These are phyloP conservation scores for Noctilio leporinus DNA, from an alignment of 2,113 vertebrate species.

Conservation along the genomic window DNA sequence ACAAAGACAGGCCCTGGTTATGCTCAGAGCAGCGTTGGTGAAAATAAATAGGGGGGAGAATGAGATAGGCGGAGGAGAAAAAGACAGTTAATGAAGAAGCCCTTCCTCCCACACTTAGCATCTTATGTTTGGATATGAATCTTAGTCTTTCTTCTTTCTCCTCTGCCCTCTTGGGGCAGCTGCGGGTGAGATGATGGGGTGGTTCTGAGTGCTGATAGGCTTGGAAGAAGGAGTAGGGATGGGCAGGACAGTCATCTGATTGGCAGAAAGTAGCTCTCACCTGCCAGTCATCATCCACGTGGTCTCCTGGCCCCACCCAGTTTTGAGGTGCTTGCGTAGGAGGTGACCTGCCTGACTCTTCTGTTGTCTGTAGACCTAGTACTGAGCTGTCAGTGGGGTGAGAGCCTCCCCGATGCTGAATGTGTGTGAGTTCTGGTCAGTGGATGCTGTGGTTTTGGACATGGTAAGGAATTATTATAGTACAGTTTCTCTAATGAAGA, in stretches of 20 bases:
- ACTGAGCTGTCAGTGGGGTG: neutral
- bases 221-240: neutral
- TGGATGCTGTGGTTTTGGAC: neutral
- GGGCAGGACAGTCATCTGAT: neutral
- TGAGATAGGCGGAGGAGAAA: fast-evolving
- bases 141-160: neutral
- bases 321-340: no score
- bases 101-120: neutral
- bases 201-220: neutral
- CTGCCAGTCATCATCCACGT: fast-evolving
- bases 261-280: no score
- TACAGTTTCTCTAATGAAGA: neutral
- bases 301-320: neutral
- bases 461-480: neutral
- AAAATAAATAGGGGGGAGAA: neutral
- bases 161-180: neutral
- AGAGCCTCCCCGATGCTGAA: neutral
- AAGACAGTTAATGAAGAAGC: no score
- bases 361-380: neutral
- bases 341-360: neutral
- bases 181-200: neutral
- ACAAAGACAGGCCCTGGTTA: neutral
- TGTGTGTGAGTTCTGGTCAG: neutral
- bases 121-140: neutral
- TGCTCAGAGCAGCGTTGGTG: neutral